Evolutionary conservation across 1,140 invertebrate genomes (phyloP).

Genomic region (Phenacoccus solenopsis): DNA sequence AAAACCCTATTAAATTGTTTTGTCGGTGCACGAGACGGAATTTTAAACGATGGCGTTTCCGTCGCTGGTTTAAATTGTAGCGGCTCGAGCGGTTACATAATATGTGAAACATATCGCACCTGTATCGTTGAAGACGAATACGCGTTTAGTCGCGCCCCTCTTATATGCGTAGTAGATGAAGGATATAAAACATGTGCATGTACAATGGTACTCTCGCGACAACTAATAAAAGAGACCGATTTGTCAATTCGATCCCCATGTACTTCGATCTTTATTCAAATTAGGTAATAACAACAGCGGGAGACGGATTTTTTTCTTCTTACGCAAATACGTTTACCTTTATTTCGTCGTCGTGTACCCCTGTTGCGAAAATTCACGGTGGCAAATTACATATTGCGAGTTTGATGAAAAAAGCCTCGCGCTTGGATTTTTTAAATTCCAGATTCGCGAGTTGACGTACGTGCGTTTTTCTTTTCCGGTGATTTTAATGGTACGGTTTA

Average conservation of each 20-base stretch:
- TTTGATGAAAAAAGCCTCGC: not conserved
- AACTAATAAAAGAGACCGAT: conserved; percentile 8
- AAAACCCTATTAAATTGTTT: not conserved
- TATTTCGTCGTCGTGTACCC: not conserved
- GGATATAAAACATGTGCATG: too few species aligned
- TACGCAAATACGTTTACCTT: not conserved
- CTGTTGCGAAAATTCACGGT: not conserved
- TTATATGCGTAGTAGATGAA: too few species aligned
- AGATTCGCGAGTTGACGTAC: too few species aligned
- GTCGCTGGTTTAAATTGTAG: too few species aligned
- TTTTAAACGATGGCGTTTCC: not conserved
- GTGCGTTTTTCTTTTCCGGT: too few species aligned
- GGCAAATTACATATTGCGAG: not conserved
- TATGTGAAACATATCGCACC: too few species aligned
- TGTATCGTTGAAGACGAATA: not conserved
- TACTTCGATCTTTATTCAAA: conserved; percentile 9
- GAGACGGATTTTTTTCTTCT: not conserved
- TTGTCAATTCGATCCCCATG: conserved; percentile 11
- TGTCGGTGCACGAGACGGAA: not conserved
- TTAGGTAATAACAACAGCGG: conserved; percentile 9
- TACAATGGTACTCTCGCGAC: too few species aligned
- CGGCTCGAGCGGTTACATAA: too few species aligned
- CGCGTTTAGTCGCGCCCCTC: not conserved
- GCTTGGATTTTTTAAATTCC: not conserved
- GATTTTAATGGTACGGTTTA: too few species aligned